Base-by-base conservation (phyloP, 2,113 vertebrate species). In the Propithecus coquereli region DNA sequence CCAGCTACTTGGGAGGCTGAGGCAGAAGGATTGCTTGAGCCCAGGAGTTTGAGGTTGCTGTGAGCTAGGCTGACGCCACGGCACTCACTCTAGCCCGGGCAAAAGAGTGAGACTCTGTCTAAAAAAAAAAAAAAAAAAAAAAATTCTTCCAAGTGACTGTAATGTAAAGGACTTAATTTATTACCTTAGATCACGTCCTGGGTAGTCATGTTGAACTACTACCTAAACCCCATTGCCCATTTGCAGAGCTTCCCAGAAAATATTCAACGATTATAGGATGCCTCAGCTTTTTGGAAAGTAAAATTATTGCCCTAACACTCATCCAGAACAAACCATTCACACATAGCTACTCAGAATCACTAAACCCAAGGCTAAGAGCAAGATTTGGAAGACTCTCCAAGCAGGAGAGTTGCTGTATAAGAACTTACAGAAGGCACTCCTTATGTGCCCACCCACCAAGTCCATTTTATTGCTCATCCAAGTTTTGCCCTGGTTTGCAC, bases 281-380 rank as follows among this genome's bases (percentile, higher is more conserved):
- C 54, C 43, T 94, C 45, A 68, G 74, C 59, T 96, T 87, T 97
- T 7, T 18, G 12, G 10, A n/a, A 95, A 65, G 30, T 94, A 68
- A 83, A 94, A 87, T 80, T 57, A 93, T 22, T 68, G 20, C 27
- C 63, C 1, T 57, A 68, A 54, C 4, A 65, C 18, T 70, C 30
- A 80, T 50, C 8, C 43, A 88, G 22, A 91, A 59, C 57, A 95
- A 81, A 66, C 22, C 50, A 63, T 37, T 83, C 25, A 84, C 18
- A 73, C 14, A 3, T 45, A 30, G n/a, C 32, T 94, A 18, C 71
- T 87, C 45, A 73, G 57, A 63, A 37, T 80, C 52, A 43, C 45
- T 91, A 76, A 87, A 77, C 43, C 45, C 23, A 30, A 87, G 37
- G 17, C 20, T 81, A 66, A 61, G 30, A 74, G 4, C 7, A 68